phyloP scores from a whole-genome alignment of 2,113 vertebrate genomes.

The Danio rerio region GRCz12tu NC_133177.1:35007501-35008000 shows the following conservation, averaged over 20 bases:
- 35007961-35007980: not conserved
- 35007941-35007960: constrained; percentile 27
- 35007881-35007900: constrained; percentile 18
- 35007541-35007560: too few relatives aligned
- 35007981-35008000: not conserved
- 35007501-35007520: too few relatives aligned
- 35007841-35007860: constrained; percentile 34
- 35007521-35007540: too few relatives aligned
- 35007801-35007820: constrained; percentile 45
- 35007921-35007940: constrained; percentile 27
- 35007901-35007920: constrained; percentile 20
- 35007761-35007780: constrained; percentile 36
- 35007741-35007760: constrained; percentile 47
- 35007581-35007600: too few relatives aligned
- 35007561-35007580: too few relatives aligned
- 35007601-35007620: not conserved
- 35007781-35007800: constrained; percentile 26
- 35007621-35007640: not conserved
- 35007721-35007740: constrained; percentile 26
- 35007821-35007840: constrained; percentile 50
- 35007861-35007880: constrained; percentile 27
- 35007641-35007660: not conserved
- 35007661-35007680: not conserved
- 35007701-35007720: not conserved
- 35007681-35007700: too few relatives aligned